Base-by-base conservation (phyloP, 2,888 invertebrate genomes). In the Stenurella melanura region DNA sequence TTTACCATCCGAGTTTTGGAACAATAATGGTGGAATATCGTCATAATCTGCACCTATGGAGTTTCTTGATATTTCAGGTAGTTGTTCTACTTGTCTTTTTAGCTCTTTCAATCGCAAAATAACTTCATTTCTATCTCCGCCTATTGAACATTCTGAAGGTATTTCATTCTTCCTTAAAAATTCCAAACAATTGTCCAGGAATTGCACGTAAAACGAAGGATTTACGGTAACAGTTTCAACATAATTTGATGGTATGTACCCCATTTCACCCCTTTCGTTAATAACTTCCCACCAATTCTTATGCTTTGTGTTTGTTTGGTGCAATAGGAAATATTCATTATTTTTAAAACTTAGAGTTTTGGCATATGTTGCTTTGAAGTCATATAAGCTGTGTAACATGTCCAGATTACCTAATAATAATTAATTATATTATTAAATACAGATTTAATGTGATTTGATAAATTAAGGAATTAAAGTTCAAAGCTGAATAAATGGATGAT, bases 251-350 rank as follows among this genome's bases (percentile, higher is more conserved):
- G 96, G 96, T 82, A 96, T 95, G 87, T 95, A 96, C 70, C 96
- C 96, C 82, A 96, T 92, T 89, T 95, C 94, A 84, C 96, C 96
- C 87, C 93, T 93, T 88, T 92, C 93, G 90, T 95, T 96, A 83
- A 96, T 94, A 67, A 96, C 96, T 91, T 95, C 95, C 96, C 96
- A 96, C 96, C 96, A 96, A 88, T 96, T 96, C 50, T 67, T 67
- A 30, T 67, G 67, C 11, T 67, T 95, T 4, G 94, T 93, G 80
- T 94, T 94, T 21, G 92, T 94, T 87, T 96, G 96, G 86, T 96
- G 94, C 19, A 96, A 90, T 84, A 95, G 93, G 88, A 96, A 96
- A 87, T 93, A 93, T 88, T 96, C 96, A 78, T 95, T 95, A 86
- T 94, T 94, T 81, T 92, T 92, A 89, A 96, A 96, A 87, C 94